Conservation (phyloP, 2,888 invertebrate species). For the Mycalesis mineus region DNA sequence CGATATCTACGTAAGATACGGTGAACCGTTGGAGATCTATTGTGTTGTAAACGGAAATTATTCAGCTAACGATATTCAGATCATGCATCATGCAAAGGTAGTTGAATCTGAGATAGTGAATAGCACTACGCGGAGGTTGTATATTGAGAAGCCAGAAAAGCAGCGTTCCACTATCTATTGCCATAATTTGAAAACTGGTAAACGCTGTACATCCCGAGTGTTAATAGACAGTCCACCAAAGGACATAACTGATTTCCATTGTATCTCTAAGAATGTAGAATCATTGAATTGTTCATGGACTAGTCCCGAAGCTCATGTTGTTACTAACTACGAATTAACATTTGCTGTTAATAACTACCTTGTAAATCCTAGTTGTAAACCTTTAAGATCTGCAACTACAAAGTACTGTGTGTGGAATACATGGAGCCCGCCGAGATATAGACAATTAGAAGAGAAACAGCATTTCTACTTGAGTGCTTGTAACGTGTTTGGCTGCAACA, state of each 20-base stretch:
- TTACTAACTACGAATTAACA: conserved; percentile 47
- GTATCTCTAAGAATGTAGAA: conserved; percentile 85
- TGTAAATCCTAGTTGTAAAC: conserved; percentile 42
- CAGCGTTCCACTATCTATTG: conserved; percentile 77
- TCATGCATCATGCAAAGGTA: conserved; percentile 41
- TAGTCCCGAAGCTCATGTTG: conserved; percentile 65
- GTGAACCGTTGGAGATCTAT: conserved; percentile 79
- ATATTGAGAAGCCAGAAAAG: conserved; percentile 73
- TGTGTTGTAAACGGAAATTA: conserved; percentile 75
- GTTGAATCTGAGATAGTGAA: conserved; percentile 74
- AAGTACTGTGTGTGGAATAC: conserved; percentile 54
- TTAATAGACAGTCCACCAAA: conserved; percentile 77
- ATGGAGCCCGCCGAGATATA: conserved; percentile 56
- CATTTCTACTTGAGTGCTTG: conserved; percentile 78
- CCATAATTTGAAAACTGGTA: conserved; percentile 48
- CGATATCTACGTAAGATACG: conserved; percentile 77
- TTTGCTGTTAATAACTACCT: conserved; percentile 43
- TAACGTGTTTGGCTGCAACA: conserved; percentile 79
- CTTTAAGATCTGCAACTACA: conserved; percentile 32
- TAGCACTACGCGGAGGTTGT: conserved; percentile 79
- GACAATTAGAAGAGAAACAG: conserved; percentile 65
- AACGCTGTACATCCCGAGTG: conserved; percentile 50
- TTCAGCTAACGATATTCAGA: conserved; percentile 63
- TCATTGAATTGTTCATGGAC: conserved; percentile 88
- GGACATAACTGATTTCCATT: conserved; percentile 83